A percentile compares a stretch with the other conserved stretches of the same genome.
Conservation (phyloP, 1,140 invertebrate species). For the Lordiphosa collinella region DNA sequence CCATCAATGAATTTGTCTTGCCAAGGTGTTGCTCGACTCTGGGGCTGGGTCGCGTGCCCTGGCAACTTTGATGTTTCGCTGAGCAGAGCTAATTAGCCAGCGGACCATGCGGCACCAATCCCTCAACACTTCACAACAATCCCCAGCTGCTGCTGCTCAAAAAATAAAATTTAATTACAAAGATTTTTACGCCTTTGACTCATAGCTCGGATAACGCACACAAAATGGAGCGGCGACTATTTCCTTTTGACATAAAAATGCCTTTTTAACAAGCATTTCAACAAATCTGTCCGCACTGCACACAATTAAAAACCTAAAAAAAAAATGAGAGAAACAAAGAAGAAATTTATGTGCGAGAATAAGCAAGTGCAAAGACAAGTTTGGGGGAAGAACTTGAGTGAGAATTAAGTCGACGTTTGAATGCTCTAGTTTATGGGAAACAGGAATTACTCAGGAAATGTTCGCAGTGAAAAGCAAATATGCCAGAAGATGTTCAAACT, state of each 20-base stretch:
- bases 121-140: conserved; percentile 53
- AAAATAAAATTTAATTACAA: conserved; percentile 76
- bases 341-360: conserved; percentile 14
- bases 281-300: conserved; percentile 67
- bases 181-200: conserved; percentile 71
- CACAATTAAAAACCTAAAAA: conserved; percentile 74
- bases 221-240: conserved; percentile 42
- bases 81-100: conserved; percentile 64
- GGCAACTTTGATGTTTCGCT: conserved; percentile 58
- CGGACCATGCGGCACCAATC: conserved; percentile 43
- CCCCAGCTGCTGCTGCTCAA: conserved; percentile 43
- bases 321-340: conserved; percentile 35
- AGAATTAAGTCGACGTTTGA: neutral
- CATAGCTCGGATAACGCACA: conserved; percentile 70
- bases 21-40: conserved; percentile 42
- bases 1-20: conserved; percentile 63
- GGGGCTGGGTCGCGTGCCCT: conserved; percentile 49
- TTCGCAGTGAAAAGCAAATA: no score
- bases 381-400: neutral
- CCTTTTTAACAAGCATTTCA: conserved; percentile 74
- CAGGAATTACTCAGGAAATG: no score
- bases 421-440: no score
- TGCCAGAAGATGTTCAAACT: no score
- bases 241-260: conserved; percentile 75
- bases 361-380: conserved; percentile 15